These are phyloP conservation scores for Sternarchorhynchus goeldii DNA, from an alignment of 2,797 vertebrate species.

Conservation along the genomic window DNA sequence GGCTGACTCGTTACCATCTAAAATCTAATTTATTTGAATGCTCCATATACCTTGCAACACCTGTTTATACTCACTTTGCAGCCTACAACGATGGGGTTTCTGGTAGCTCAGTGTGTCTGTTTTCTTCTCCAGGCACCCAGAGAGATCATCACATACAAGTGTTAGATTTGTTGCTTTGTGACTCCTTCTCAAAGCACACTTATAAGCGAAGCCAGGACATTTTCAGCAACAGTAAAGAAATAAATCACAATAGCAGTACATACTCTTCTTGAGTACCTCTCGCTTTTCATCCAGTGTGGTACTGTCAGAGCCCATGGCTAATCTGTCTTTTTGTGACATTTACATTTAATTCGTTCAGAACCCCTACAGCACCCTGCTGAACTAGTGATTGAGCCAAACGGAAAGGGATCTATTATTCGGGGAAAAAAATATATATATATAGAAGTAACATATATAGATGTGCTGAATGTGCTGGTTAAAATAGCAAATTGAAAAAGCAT, in stretches of 20 bases:
- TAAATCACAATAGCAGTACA: not conserved
- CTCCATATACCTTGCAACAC: no score
- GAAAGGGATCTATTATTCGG: not conserved
- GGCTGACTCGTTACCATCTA: not conserved
- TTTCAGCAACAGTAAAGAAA: not conserved
- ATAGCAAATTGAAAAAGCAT: no score
- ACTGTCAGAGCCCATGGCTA: conserved; percentile 2
- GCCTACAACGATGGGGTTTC: no score
- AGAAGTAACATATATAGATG: no score
- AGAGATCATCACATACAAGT: not conserved
- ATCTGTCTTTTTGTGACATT: conserved; percentile 18
- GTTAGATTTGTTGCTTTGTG: not conserved
- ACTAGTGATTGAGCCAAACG: not conserved
- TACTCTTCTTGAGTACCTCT: not conserved
- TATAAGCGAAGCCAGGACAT: not conserved
- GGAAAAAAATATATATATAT: not conserved
- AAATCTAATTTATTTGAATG: no score
- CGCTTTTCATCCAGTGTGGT: not conserved
- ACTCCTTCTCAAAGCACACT: not conserved
- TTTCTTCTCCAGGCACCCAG: not conserved
- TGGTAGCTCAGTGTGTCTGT: not conserved
- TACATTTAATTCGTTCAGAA: conserved; percentile 16
- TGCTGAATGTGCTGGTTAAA: no score
- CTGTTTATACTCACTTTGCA: no score
- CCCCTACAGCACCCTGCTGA: conserved; percentile 3